Percentiles rank a stretch among this genome's conserved stretches.
These are phyloP conservation scores for Dryoscopus gambensis DNA, from an alignment of 2,113 vertebrate species.

Conservation along the genomic window DNA sequence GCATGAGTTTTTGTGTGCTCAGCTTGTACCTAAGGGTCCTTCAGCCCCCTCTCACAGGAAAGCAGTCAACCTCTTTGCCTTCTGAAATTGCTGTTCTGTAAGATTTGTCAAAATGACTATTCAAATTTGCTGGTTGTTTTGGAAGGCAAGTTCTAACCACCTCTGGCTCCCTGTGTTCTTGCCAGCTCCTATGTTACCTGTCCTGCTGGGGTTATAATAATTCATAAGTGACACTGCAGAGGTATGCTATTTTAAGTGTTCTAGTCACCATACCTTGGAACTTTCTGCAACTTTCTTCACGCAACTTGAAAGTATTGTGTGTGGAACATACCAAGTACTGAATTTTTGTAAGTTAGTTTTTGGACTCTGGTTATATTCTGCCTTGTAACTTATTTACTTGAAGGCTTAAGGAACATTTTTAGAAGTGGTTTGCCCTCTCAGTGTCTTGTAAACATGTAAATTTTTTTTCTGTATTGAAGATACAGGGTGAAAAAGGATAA, in stretches of 20 bases:
- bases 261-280: neutral
- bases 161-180: neutral
- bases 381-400: constrained; percentile 22
- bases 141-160: neutral
- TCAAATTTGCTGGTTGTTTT: neutral
- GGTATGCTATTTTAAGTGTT: constrained; percentile 43
- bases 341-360: constrained; percentile 8
- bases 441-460: neutral
- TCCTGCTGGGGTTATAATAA: neutral
- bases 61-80: neutral
- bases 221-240: neutral
- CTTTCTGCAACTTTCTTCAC: constrained; percentile 21
- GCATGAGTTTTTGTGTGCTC: neutral
- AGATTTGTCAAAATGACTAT: neutral
- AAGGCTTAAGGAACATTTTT: neutral
- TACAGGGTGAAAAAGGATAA: neutral
- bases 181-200: neutral
- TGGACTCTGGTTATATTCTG: neutral
- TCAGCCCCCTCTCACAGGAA: neutral
- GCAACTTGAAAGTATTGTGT: neutral
- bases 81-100: accelerated
- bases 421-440: neutral
- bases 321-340: neutral
- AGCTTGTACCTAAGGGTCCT: neutral
- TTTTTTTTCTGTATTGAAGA: neutral